These are phyloP conservation scores for Ariolimax columbianus DNA, from an alignment of 2,888 invertebrate species.

Conservation along the genomic window DNA sequence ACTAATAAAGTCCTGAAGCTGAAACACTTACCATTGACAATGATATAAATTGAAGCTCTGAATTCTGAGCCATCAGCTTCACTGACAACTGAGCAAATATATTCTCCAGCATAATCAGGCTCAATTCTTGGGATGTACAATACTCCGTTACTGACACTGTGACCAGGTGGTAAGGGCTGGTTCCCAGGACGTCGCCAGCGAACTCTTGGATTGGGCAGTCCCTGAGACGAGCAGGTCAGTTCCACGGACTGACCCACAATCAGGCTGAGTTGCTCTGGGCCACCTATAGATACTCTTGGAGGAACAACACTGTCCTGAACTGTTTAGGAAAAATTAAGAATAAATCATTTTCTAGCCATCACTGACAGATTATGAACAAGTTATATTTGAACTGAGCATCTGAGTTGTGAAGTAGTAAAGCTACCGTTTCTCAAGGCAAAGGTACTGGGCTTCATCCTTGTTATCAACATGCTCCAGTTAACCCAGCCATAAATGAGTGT, in stretches of 20 bases:
- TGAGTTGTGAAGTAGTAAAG: no score
- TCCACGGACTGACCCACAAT: slow-evolving; percentile 83
- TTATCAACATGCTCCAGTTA: no score
- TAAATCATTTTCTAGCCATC: no score
- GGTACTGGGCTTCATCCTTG: no score
- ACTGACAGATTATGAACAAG: no score
- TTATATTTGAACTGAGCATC: no score
- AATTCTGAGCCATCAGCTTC: slow-evolving; percentile 49
- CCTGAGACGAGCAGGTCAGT: slow-evolving; percentile 82
- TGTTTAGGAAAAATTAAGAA: neutral
- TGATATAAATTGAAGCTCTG: slow-evolving; percentile 67
- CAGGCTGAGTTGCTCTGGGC: slow-evolving; percentile 78
- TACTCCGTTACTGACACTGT: slow-evolving; percentile 77
- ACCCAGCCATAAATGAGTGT: no score
- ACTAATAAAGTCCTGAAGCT: no score
- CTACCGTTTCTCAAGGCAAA: no score
- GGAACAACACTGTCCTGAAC: slow-evolving; percentile 27
- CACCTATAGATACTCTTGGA: slow-evolving; percentile 60
- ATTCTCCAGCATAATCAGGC: slow-evolving; percentile 84
- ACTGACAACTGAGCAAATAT: slow-evolving; percentile 86
- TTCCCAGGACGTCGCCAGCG: slow-evolving; percentile 81
- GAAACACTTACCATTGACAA: slow-evolving; percentile 70
- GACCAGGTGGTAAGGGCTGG: slow-evolving; percentile 71
- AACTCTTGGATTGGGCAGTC: slow-evolving; percentile 71
- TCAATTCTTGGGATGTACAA: slow-evolving; percentile 83